A percentile compares a stretch with the other conserved stretches of the same genome.
These are phyloP conservation scores for Spicauda simplicius DNA, from an alignment of 2,888 invertebrate genomes.

Conservation along the genomic window DNA sequence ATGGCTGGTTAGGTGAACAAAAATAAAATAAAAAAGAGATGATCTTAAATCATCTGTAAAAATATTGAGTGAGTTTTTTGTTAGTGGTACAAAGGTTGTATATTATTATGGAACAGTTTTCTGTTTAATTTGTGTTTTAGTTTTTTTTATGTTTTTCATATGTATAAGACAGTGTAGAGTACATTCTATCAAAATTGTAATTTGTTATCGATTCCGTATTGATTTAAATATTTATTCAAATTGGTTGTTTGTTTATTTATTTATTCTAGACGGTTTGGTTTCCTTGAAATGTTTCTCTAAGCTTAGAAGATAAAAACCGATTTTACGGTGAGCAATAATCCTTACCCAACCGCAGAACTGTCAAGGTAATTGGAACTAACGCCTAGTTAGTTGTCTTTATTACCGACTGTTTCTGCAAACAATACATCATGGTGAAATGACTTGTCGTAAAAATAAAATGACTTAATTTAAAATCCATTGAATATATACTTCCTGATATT, in stretches of 20 bases:
- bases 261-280: conserved; percentile 9
- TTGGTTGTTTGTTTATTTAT: conserved; percentile 15
- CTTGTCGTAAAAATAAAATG: conserved; percentile 6
- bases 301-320: conserved; percentile 11
- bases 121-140: not conserved
- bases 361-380: conserved; percentile 56
- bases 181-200: not conserved
- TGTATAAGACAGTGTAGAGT: not conserved
- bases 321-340: conserved; percentile 21
- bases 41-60: not conserved
- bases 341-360: conserved; percentile 26
- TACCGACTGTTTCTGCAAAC: conserved; percentile 42
- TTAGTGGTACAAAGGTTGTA: conserved; percentile 1
- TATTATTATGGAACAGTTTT: not conserved
- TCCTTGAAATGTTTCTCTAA: conserved; percentile 12
- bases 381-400: conserved; percentile 54
- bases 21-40: not conserved
- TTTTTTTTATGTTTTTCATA: not conserved
- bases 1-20: not conserved
- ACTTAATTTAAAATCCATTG: conserved; percentile 2
- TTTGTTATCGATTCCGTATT: not conserved
- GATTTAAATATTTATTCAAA: conserved; percentile 6
- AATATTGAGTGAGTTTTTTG: conserved; percentile 1
- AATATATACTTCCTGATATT: not conserved
- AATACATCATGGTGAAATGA: not conserved